These are phyloP conservation scores for Cybosia mesomella DNA, from an alignment of 2,888 invertebrate species.

Conservation along the genomic window DNA sequence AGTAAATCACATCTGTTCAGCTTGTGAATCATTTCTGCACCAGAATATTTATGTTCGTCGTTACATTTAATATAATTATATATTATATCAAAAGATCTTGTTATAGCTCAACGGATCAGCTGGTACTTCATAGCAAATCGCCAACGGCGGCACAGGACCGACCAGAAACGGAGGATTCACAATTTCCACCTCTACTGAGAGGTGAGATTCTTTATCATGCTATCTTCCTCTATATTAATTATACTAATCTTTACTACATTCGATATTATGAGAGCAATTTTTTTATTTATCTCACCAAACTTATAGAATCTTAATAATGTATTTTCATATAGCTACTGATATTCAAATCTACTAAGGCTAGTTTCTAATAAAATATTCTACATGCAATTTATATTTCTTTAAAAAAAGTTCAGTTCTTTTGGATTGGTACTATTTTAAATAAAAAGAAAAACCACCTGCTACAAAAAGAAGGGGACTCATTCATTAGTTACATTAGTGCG, in stretches of 20 bases:
- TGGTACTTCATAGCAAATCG: slow-evolving; percentile 83
- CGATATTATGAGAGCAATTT: too few species aligned
- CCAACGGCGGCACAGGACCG: slow-evolving; percentile 76
- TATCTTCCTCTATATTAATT: background rate
- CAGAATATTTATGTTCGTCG: slow-evolving; percentile 17
- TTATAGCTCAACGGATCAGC: slow-evolving; percentile 81
- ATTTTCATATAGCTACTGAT: too few species aligned
- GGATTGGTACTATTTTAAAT: too few species aligned
- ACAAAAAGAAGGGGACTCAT: too few species aligned
- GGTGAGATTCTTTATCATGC: slow-evolving; percentile 55
- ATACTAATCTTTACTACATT: too few species aligned
- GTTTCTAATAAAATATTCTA: too few species aligned
- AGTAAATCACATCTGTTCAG: slow-evolving; percentile 16
- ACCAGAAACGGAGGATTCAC: slow-evolving; percentile 79
- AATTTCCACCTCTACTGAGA: slow-evolving; percentile 85
- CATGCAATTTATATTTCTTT: too few species aligned
- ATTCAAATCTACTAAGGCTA: too few species aligned
- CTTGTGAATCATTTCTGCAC: slow-evolving; percentile 22
- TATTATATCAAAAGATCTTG: slow-evolving; percentile 28
- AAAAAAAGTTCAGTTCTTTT: too few species aligned
- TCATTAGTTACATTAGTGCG: background rate
- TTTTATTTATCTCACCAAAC: too few species aligned
- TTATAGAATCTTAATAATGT: too few species aligned
- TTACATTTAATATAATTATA: background rate
- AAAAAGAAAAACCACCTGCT: too few species aligned